Evolutionary conservation across 2,113 vertebrate species (phyloP).

Genomic region (Protomyctophum bolini): DNA sequence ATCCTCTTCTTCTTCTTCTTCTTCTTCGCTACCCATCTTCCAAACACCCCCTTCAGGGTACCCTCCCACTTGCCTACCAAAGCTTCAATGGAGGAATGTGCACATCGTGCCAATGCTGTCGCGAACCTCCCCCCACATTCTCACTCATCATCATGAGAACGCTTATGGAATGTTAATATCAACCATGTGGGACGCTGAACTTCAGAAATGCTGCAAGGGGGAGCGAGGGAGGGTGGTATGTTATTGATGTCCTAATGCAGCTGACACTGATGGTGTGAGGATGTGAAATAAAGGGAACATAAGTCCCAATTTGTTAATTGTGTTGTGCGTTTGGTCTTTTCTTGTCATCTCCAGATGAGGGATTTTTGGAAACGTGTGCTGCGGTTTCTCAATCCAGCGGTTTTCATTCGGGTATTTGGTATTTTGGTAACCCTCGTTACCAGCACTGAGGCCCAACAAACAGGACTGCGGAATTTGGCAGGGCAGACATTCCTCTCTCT

Average conservation of each 20-base stretch:
- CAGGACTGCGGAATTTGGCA: slow-evolving; percentile 71
- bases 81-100: slow-evolving; percentile 62
- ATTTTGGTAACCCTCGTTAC: slow-evolving; percentile 51
- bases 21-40: background rate
- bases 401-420: slow-evolving; percentile 62
- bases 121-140: slow-evolving; percentile 58
- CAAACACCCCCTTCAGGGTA: background rate
- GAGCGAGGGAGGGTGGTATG: slow-evolving; percentile 23
- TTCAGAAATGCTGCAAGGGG: slow-evolving; percentile 34
- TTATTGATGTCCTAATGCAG: slow-evolving; percentile 49
- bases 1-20: slow-evolving; percentile 23
- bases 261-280: slow-evolving; percentile 19
- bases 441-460: slow-evolving; percentile 69
- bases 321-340: slow-evolving; percentile 30
- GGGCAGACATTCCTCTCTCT: slow-evolving; percentile 57
- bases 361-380: slow-evolving; percentile 47
- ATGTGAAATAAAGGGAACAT: slow-evolving; percentile 52
- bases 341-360: slow-evolving; percentile 32
- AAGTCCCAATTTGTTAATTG: slow-evolving; percentile 36
- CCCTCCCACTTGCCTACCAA: slow-evolving; percentile 40
- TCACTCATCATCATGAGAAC: slow-evolving; percentile 68
- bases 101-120: slow-evolving; percentile 60
- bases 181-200: slow-evolving; percentile 71
- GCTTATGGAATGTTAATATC: slow-evolving; percentile 78
- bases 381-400: slow-evolving; percentile 41